phyloP scores from a whole-genome alignment of 1,140 invertebrate species.

The Aethina tumida region DNA sequence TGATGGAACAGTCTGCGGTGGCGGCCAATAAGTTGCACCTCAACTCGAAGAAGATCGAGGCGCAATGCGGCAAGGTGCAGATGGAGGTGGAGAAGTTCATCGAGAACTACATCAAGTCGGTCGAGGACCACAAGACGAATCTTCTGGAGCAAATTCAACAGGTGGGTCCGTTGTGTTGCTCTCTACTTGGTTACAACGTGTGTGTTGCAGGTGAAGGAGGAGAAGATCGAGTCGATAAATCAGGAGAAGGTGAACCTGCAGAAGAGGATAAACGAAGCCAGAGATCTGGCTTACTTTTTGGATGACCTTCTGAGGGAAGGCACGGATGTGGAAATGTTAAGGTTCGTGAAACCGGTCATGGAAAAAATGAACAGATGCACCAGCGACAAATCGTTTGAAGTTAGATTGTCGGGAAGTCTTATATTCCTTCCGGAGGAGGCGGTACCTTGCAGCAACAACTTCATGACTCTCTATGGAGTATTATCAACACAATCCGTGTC shows the following conservation, averaged over 20 bases:
- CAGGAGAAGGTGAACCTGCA: constrained; percentile 40
- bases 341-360: constrained; percentile 49
- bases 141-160: constrained; percentile 38
- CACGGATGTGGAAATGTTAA: constrained; percentile 57
- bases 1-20: constrained; percentile 36
- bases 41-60: constrained; percentile 40
- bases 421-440: constrained; percentile 41
- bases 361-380: constrained; percentile 50
- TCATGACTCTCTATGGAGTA: constrained; percentile 40
- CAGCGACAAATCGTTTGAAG: constrained; percentile 28
- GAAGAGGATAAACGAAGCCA: constrained; percentile 36
- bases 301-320: constrained; percentile 53
- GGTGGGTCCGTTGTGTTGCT: constrained; percentile 1
- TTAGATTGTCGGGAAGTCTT: constrained; percentile 38
- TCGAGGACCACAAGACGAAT: constrained; percentile 48
- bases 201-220: constrained; percentile 30
- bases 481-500: constrained; percentile 47
- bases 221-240: constrained; percentile 40
- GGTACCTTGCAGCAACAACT: constrained; percentile 32
- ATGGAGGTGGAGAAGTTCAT: constrained; percentile 50
- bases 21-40: constrained; percentile 28
- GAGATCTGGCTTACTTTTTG: constrained; percentile 47
- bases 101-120: constrained; percentile 46
- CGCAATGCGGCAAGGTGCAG: constrained; percentile 43
- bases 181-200: constrained; percentile 13